These are phyloP conservation scores for Andrena camellia DNA, from an alignment of 2,888 invertebrate species.

Conservation along the genomic window DNA sequence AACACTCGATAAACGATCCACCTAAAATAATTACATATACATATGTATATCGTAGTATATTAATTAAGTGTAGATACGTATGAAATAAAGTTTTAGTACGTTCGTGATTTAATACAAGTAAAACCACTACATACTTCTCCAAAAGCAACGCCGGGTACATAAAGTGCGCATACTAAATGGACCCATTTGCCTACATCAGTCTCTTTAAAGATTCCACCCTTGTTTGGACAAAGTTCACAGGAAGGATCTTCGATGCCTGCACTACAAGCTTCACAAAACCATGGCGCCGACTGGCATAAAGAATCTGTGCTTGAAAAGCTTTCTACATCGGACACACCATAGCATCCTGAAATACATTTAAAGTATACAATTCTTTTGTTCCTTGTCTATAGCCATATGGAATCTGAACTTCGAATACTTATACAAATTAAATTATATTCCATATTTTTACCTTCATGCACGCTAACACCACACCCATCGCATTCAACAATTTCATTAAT, in stretches of 20 bases:
- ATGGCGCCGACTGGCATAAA: constrained; percentile 98
- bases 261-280: constrained; percentile 99
- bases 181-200: constrained; percentile 99
- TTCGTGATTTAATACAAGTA: neutral
- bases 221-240: constrained; percentile 98
- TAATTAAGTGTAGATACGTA: neutral
- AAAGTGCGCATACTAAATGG: constrained; percentile 98
- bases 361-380: neutral
- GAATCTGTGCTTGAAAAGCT: constrained; percentile 97
- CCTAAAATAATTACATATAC: constrained; percentile 82
- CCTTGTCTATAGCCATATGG: neutral
- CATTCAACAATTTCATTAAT: constrained; percentile 98
- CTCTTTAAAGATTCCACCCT: constrained; percentile 96
- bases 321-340: constrained; percentile 96
- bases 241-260: constrained; percentile 95
- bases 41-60: neutral
- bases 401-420: neutral
- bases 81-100: constrained; percentile 8
- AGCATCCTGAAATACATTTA: constrained; percentile 89
- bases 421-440: constrained; percentile 4
- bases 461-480: constrained; percentile 97
- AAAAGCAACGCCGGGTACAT: constrained; percentile 98
- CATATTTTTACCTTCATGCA: constrained; percentile 92
- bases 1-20: constrained; percentile 95
- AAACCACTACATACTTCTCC: constrained; percentile 89